Evolutionary conservation across 2,888 invertebrate genomes (phyloP).

Genomic region (Acronicta alni): DNA sequence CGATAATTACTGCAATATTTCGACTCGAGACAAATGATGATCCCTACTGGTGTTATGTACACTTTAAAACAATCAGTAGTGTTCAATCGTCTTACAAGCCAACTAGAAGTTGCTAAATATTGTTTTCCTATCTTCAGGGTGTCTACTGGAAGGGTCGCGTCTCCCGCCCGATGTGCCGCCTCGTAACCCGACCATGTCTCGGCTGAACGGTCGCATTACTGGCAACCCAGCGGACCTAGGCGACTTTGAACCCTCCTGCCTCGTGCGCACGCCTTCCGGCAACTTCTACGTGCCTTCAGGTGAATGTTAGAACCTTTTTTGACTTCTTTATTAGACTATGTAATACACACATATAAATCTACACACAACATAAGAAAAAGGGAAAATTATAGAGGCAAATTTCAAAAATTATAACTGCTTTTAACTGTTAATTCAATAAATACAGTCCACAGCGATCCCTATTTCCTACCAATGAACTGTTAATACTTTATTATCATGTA

Average conservation of each 20-base stretch:
- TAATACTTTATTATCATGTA: too few relatives aligned
- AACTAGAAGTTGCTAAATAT: neutral
- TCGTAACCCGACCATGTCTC: slow-evolving; percentile 96
- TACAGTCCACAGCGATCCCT: too few relatives aligned
- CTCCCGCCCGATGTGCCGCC: slow-evolving; percentile 97
- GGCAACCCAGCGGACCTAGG: slow-evolving; percentile 93
- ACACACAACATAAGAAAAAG: neutral
- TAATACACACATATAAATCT: slow-evolving; percentile 9
- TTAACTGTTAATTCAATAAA: too few relatives aligned
- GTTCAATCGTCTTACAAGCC: too few relatives aligned
- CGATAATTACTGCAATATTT: too few relatives aligned
- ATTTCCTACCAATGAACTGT: too few relatives aligned
- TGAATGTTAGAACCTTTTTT: slow-evolving; percentile 68
- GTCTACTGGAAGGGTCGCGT: slow-evolving; percentile 95
- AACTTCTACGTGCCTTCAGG: slow-evolving; percentile 98
- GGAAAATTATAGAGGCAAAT: too few relatives aligned
- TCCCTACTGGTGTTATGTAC: neutral
- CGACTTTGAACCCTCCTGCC: slow-evolving; percentile 97
- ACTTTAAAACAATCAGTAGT: neutral
- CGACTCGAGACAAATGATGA: neutral
- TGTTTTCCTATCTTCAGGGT: slow-evolving; percentile 89
- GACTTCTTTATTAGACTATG: slow-evolving; percentile 35
- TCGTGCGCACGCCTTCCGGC: slow-evolving; percentile 97
- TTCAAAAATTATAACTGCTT: too few relatives aligned
- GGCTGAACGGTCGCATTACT: slow-evolving; percentile 96